Base-by-base conservation (phyloP, 2,888 invertebrate genomes). In the Molorchus minor region DNA sequence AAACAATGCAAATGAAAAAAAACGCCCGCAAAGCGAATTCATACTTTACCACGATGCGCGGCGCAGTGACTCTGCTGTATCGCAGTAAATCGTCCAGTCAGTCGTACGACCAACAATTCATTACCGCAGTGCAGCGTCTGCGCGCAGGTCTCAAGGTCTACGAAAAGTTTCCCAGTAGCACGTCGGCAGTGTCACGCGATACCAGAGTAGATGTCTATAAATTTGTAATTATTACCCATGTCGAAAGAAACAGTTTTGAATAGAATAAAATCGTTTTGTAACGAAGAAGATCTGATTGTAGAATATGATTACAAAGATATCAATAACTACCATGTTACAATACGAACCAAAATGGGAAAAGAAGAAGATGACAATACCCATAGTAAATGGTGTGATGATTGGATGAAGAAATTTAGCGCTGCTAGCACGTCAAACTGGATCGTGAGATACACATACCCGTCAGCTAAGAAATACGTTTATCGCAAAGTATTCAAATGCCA, bases 391-490 rank as follows among this genome's bases (percentile, higher is more conserved):
- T 40, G 17, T 40, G 40, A 16, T 17, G 17, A 40, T 16, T 40
- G 40, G 40, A 40, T 40, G 40, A 40, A 40, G 17, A 17, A 1
- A 17, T 40, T 40, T 40, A 40, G 40, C 17, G 40, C 40, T 40
- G 40, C 40, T 40, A 40, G 17, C 40, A 40, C 40, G 40, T 25
- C 25, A 25, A 25, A 25, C 25, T 25, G 43, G 20, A 19, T 5
- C 17, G 43, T 43, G n/a, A 43, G 43, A 43, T 43, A 43, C 16
- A 13, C 43, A 43, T 43, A 16, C 15, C 43, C 43, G 15, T 43
- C 19, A 43, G 13, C 43, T 16, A 43, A 43, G 15, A 43, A 43
- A n/a, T 43, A 43, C 43, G 5, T 43, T 16, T 43, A 25, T 25
- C 25, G 25, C 25, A 25, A 25, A 25, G 7, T 25, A 25, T 25